Evolutionary conservation across 2,113 vertebrate species (phyloP), one percentile per base, ranked within the genome.

Genomic region (Corythornis cristatus): DNA sequence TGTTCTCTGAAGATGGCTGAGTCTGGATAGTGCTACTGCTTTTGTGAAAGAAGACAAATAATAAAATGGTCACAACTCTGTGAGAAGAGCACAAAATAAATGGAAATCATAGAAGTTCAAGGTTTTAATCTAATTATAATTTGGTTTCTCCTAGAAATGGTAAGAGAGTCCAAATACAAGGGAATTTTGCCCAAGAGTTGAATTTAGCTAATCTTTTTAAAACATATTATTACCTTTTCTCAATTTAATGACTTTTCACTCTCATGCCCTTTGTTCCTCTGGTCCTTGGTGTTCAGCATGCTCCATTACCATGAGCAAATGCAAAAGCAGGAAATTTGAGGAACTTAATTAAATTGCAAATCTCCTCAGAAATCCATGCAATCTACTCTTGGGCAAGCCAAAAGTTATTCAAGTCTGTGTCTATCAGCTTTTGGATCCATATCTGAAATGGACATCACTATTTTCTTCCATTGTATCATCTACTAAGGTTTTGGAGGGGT

Each of bases 161-260:
- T 73, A 43, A 76, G 19, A 80, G 6, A 26, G 87, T 89, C 53
- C 60, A 67, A 77, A 68, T 46, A 56, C 40, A 51, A 18, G 28
- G 43, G 64, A 60, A 50, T n/a, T 79, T 88, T 80, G 12, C 35
- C 29, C 48, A 60, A 43, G 46, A 64, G 12, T 82, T 79, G 45
- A 83, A 71, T 91, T 80, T 15, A 61, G 35, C 15, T 54, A 33
- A 58, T 83, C 8, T 80, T 87, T 74, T 74, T 85, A 82, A 86
- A 91, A 68, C 31, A 20, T 62, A 26, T 21, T 3, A 73, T 76
- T 91, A 53, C 54, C 18, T 82, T 78, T 62, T 70, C 64, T 87
- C 82, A 84, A 84, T 62, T 58, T 37, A 76, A 58, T 85, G 58
- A 76, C 15, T 85, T 94, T 72, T 84, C 73, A n/a, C 43, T 92